phyloP scores from a whole-genome alignment of 2,888 invertebrate genomes.

The Apotomis betuletana region DNA sequence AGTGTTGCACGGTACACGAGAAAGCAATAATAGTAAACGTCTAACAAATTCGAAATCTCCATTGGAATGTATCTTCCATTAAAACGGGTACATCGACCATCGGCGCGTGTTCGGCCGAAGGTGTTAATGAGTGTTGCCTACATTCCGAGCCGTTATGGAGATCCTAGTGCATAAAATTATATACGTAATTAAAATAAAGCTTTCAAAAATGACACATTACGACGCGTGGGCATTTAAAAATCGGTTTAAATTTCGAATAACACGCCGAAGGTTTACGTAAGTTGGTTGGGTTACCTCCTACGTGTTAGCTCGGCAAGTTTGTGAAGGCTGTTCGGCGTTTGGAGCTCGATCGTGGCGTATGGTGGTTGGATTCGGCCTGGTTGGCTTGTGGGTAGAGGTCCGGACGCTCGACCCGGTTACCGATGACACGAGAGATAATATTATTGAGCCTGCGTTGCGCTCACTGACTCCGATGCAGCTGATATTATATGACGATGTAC shows the following conservation, averaged over 20 bases:
- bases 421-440: constrained; percentile 73
- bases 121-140: constrained; percentile 52
- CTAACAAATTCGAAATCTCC: constrained; percentile 36
- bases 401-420: constrained; percentile 75
- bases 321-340: constrained; percentile 55
- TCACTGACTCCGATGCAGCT: constrained; percentile 47
- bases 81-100: constrained; percentile 33
- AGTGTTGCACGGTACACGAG: neutral
- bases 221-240: constrained; percentile 37
- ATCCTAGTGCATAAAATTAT: constrained; percentile 41
- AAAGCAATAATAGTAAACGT: constrained; percentile 33
- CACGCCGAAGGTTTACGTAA: constrained; percentile 46
- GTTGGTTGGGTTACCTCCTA: constrained; percentile 56
- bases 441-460: constrained; percentile 64
- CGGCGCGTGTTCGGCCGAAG: constrained; percentile 41
- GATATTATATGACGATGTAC: constrained; percentile 38
- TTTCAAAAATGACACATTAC: constrained; percentile 34
- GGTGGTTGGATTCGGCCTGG: constrained; percentile 57
- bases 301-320: constrained; percentile 55
- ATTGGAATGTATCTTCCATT: constrained; percentile 40
- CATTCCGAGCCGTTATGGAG: constrained; percentile 40
- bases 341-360: constrained; percentile 56
- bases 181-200: constrained; percentile 40
- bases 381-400: constrained; percentile 62
- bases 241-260: constrained; percentile 34